Evolutionary conservation across 2,797 vertebrate species (phyloP).

Genomic region (Rousettus madagascariensis): DNA sequence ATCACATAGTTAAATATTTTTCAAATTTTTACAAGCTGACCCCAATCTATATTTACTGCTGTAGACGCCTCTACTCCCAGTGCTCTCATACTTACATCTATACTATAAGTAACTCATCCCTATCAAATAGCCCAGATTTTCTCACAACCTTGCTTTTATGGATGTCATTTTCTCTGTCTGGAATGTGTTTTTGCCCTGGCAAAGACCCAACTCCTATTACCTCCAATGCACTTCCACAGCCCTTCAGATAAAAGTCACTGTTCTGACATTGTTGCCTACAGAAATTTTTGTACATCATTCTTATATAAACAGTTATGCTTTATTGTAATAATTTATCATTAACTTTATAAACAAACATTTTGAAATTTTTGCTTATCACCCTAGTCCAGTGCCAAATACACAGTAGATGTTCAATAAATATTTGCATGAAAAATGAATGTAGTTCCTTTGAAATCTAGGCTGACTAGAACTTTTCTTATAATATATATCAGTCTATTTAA

Average conservation of each 20-base stretch:
- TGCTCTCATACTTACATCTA: background rate
- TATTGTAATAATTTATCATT: background rate
- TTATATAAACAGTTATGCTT: background rate
- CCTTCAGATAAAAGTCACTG: background rate
- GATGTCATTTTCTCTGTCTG: background rate
- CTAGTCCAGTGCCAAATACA: background rate
- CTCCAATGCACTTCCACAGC: background rate
- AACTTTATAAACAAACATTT: slow-evolving; percentile 1
- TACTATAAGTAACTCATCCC: background rate
- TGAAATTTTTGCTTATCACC: background rate
- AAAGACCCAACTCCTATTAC: background rate
- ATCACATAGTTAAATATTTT: background rate
- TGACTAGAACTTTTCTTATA: background rate
- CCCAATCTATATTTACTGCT: background rate
- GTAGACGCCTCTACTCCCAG: background rate
- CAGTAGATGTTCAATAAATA: background rate
- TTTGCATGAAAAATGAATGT: background rate
- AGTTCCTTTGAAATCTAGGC: background rate
- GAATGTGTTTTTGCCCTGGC: background rate
- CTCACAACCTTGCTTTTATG: background rate
- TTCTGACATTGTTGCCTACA: background rate
- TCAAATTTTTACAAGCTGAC: background rate
- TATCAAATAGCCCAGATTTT: background rate
- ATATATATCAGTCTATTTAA: background rate
- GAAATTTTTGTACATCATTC: background rate